A percentile compares a stretch with the other conserved stretches of the same genome.
These are phyloP conservation scores for rat (Rattus norvegicus) DNA, from an alignment of 2,113 vertebrate species.

Conservation along the genomic window GRCr8 NC_086029.1:47946501-47947000, in stretches of 20 bases:
- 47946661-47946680: fast-evolving
- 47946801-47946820: fast-evolving
- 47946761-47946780: not conserved
- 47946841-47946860: not conserved
- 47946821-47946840: no score
- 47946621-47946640: fast-evolving
- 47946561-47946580: not conserved
- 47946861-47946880: not conserved
- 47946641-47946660: no score
- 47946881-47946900: fast-evolving
- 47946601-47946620: not conserved
- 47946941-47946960: conserved; percentile 6
- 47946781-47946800: not conserved
- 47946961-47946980: conserved; percentile 66
- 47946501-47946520: not conserved
- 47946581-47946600: no score
- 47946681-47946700: not conserved
- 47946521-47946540: not conserved
- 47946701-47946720: not conserved
- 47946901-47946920: not conserved
- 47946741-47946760: not conserved
- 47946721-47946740: not conserved
- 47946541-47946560: not conserved
- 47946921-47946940: not conserved
- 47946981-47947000: conserved; percentile 65